Percentiles rank a stretch among this genome's conserved stretches.
Conservation (phyloP, 2,888 invertebrate species). For the Frankliniella intonsa region DNA sequence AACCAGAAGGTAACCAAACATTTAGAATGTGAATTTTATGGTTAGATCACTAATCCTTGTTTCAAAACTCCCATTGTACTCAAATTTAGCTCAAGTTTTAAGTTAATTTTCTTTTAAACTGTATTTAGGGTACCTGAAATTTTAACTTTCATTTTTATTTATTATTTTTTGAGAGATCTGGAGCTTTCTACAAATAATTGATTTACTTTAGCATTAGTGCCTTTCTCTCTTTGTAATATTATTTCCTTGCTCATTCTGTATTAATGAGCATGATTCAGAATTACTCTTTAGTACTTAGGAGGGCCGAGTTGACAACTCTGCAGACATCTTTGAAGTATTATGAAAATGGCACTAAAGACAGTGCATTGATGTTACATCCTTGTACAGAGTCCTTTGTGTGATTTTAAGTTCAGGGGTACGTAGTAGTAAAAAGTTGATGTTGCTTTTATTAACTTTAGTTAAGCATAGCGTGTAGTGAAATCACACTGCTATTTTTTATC, state of each 20-base stretch:
- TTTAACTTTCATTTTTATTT: not conserved
- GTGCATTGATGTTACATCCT: not conserved
- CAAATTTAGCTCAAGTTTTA: not conserved
- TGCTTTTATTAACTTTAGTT: not conserved
- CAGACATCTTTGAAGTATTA: conserved; percentile 25
- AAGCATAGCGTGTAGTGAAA: not conserved
- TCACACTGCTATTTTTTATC: not conserved
- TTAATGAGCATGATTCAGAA: not conserved
- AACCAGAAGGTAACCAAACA: no score
- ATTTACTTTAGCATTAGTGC: not conserved
- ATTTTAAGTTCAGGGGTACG: not conserved
- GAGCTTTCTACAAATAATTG: not conserved
- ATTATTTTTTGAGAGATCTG: not conserved
- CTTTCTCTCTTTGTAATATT: not conserved
- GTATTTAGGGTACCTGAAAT: not conserved
- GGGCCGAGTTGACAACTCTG: not conserved
- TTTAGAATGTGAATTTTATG: no score
- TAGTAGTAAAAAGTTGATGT: not conserved
- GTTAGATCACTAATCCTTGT: no score
- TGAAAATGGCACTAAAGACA: not conserved
- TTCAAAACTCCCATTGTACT: not conserved
- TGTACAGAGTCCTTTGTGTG: not conserved
- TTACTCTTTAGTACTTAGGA: not conserved
- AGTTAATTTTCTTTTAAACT: not conserved
- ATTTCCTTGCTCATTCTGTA: not conserved